Evolutionary conservation across 2,113 vertebrate genomes (phyloP).

Genomic region (Gadus chalcogrammus): DNA sequence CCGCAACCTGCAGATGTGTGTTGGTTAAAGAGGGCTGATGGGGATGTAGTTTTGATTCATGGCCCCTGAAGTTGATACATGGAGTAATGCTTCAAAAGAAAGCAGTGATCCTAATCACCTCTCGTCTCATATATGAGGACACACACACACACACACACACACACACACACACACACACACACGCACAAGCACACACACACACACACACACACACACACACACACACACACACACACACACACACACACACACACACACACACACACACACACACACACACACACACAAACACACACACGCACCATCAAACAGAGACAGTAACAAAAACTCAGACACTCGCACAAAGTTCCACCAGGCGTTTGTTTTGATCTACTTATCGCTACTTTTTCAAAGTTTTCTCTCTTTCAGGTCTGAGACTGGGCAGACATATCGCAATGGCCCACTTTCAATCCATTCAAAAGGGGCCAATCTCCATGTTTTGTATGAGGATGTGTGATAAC

Average conservation of each 20-base stretch:
- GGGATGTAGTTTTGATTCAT: no score
- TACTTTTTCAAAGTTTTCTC: no score
- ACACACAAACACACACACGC: not conserved
- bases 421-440: no score
- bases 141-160: constrained; percentile 4
- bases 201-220: no score
- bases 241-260: no score
- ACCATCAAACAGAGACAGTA: not conserved
- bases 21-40: not conserved
- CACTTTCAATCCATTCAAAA: not conserved
- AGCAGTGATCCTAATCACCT: no score
- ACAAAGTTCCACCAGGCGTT: constrained; percentile 7
- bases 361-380: constrained; percentile 21
- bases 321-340: not conserved
- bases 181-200: constrained; percentile 17
- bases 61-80: no score
- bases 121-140: not conserved
- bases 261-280: no score
- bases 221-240: no score
- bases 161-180: constrained; percentile 19
- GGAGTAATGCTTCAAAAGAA: no score
- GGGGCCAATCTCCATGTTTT: constrained; percentile 11
- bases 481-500: not conserved
- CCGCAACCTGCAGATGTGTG: not conserved
- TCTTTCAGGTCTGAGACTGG: no score